Evolutionary conservation across 2,888 invertebrate genomes (phyloP), one percentile per base, ranked within the genome.

Genomic region (Athalia rosae): DNA sequence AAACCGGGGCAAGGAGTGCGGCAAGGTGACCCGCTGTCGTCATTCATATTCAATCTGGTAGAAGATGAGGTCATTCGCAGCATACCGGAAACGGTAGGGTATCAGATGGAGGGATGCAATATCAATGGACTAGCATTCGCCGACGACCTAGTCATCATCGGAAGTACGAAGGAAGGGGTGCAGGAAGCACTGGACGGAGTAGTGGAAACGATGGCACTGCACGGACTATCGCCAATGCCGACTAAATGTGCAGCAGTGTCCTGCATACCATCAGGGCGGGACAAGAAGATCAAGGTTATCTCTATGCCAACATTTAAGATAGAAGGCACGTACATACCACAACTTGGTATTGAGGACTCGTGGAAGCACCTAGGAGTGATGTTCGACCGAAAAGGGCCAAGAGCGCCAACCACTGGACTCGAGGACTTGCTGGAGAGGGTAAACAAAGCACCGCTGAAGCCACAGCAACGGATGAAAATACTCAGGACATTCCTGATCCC

Each of bases 401-500:
- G 81, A 78, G 84, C 85, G 77, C 76, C 0, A 84, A 67, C 71
- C 62, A 79, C 77, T 15, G 50, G 73, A 43, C 76, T 82, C n/a
- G 77, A 77, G 61, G 58, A 73, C 48, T 13, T 82, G 50, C 78
- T 89, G 7, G 48, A 77, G 0, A 82, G 87, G 67, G 82, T 87
- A 56, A 79, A 82, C 15, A 79, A 80, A 73, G 85, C 88, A 0
- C 87, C 89, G 0, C 81, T 90, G 13, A 90, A 90, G 79, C 90
- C 89, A 4, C 87, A 87, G 76, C 89, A 90, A 78, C 84, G 88
- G 80, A 69, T 89, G 7, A 84, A 86, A 61, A 80, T 89, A 0
- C 79, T 90, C 63, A 81, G 87, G 79, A 82, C 78, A 1, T 85
- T 89, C 83, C 83, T 90, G 53, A 80, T 90, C 28, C 90, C 90